These are phyloP conservation scores for Alcedo quadribrachys DNA, from an alignment of 2,797 vertebrate genomes.

Conservation along the genomic window DNA sequence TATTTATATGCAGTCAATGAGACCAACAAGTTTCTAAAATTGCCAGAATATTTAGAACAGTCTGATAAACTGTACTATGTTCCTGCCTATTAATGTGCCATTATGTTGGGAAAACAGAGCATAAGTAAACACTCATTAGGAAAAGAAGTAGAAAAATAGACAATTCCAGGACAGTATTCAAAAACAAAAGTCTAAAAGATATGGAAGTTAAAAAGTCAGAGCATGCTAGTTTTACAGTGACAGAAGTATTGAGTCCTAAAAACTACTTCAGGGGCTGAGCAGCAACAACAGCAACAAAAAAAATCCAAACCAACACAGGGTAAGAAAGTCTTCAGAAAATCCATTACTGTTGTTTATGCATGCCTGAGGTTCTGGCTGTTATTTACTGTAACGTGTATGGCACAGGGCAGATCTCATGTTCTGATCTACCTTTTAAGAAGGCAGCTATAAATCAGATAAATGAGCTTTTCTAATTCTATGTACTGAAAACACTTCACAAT, in stretches of 20 bases:
- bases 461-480: constrained; percentile 6
- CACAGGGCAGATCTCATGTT: background rate
- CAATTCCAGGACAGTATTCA: background rate
- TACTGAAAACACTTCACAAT: constrained; percentile 4
- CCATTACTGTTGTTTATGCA: background rate
- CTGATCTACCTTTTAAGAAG: constrained; percentile 13
- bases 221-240: background rate
- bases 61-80: background rate
- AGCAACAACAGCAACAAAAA: background rate
- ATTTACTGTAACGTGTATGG: background rate
- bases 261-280: background rate
- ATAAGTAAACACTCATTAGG: constrained; percentile 35
- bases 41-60: constrained; percentile 30
- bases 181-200: background rate
- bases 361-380: background rate
- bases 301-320: background rate
- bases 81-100: background rate
- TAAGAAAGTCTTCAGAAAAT: background rate
- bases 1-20: constrained; percentile 36
- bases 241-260: background rate
- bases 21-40: constrained; percentile 30
- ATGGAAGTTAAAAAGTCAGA: background rate
- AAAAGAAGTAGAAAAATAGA: background rate
- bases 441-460: constrained; percentile 37
- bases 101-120: constrained; percentile 18